These are phyloP conservation scores for Falcunculus frontatus DNA, from an alignment of 2,113 vertebrate genomes.

Conservation along the genomic window DNA sequence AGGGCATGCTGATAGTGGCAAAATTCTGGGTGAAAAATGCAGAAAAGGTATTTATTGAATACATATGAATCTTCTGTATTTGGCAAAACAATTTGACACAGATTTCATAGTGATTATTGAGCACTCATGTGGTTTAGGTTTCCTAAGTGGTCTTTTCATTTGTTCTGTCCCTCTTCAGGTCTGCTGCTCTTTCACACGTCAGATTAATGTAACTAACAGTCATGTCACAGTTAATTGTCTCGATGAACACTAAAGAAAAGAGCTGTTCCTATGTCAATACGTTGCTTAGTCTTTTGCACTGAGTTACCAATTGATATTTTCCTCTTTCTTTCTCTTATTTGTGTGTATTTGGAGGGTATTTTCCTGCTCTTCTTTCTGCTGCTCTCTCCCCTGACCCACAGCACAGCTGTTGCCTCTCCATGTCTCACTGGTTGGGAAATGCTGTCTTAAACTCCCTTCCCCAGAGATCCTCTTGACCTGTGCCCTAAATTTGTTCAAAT, in stretches of 20 bases:
- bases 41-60: not conserved
- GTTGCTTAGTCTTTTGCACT: not conserved
- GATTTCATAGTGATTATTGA: not conserved
- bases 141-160: not conserved
- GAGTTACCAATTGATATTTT: not conserved
- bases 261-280: not conserved
- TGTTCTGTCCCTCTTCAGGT: not conserved
- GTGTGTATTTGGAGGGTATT: slow-evolving; percentile 1
- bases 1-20: not conserved
- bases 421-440: slow-evolving; percentile 62
- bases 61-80: not conserved
- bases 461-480: slow-evolving; percentile 62
- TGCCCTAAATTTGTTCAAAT: slow-evolving; percentile 61
- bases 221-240: not conserved
- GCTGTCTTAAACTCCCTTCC: slow-evolving; percentile 57
- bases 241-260: not conserved
- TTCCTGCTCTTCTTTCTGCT: slow-evolving; percentile 17
- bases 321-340: not conserved
- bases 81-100: not conserved
- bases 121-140: not conserved
- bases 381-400: slow-evolving; percentile 37
- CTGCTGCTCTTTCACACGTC: not conserved
- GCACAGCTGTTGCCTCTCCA: slow-evolving; percentile 60
- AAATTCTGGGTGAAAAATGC: not conserved
- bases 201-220: not conserved